Percentiles rank a stretch among this genome's conserved stretches.
Evolutionary conservation across 2,113 vertebrate species (phyloP).

Genomic region (Mirza zaza): DNA sequence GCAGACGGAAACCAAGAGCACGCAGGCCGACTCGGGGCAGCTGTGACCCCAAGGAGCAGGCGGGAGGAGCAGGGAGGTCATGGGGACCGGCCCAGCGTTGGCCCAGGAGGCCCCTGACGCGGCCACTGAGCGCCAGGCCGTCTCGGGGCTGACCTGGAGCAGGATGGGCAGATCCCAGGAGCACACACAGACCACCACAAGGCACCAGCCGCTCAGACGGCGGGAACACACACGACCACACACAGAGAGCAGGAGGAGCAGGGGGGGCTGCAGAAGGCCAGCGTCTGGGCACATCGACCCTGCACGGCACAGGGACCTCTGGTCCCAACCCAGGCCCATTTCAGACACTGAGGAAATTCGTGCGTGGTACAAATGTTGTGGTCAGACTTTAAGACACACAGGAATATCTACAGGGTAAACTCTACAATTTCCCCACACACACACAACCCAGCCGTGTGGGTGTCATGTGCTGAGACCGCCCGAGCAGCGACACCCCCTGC

Average conservation of each 20-base stretch:
- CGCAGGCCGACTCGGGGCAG: not conserved
- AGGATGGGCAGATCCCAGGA: not conserved
- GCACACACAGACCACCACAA: too few species aligned
- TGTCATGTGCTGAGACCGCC: not conserved
- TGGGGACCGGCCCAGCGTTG: not conserved
- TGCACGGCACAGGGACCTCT: not conserved
- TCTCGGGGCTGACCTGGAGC: not conserved
- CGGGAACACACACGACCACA: not conserved
- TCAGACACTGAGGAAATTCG: not conserved
- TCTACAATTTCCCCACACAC: not conserved
- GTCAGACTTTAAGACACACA: not conserved
- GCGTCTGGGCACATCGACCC: not conserved
- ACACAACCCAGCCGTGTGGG: not conserved
- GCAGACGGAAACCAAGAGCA: not conserved
- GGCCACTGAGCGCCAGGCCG: too few species aligned
- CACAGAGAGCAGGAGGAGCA: not conserved
- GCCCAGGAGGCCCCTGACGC: too few species aligned
- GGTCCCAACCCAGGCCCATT: not conserved
- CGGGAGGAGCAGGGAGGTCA: accelerated
- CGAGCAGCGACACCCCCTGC: too few species aligned
- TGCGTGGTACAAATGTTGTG: not conserved
- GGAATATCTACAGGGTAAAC: too few species aligned
- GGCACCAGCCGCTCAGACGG: not conserved
- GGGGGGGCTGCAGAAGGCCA: not conserved
- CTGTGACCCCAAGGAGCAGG: not conserved